Percentiles rank a stretch among this genome's conserved stretches.
phyloP scores from a whole-genome alignment of 2,888 invertebrate genomes.

The Mechanitis mazaeus region DNA sequence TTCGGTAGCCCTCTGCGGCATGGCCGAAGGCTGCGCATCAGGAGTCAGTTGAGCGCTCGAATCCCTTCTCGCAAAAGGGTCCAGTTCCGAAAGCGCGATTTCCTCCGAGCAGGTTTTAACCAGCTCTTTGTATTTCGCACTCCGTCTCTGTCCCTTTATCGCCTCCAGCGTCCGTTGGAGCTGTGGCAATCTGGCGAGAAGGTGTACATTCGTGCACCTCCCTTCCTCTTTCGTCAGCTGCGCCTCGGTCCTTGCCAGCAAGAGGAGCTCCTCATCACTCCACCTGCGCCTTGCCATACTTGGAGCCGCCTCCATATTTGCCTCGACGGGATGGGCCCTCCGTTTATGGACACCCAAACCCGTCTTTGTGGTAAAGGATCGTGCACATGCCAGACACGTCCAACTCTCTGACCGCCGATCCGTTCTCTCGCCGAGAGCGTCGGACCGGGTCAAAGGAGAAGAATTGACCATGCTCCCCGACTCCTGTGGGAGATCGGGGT shows the following conservation, averaged over 20 bases:
- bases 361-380: slow-evolving; percentile 18
- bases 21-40: background rate
- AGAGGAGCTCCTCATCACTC: slow-evolving; percentile 25
- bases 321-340: slow-evolving; percentile 24
- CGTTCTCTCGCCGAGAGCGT: slow-evolving; percentile 7
- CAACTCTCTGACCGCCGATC: slow-evolving; percentile 12
- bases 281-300: slow-evolving; percentile 26
- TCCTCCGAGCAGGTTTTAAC: slow-evolving; percentile 18
- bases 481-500: slow-evolving; percentile 28
- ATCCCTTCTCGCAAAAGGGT: slow-evolving; percentile 17
- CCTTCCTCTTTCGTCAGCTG: slow-evolving; percentile 17
- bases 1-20: slow-evolving; percentile 1
- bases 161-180: slow-evolving; percentile 24
- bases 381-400: slow-evolving; percentile 22
- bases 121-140: slow-evolving; percentile 15
- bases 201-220: slow-evolving; percentile 18
- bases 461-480: slow-evolving; percentile 20
- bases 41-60: slow-evolving; percentile 15
- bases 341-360: slow-evolving; percentile 25
- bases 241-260: slow-evolving; percentile 26
- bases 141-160: slow-evolving; percentile 24
- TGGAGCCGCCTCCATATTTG: slow-evolving; percentile 25
- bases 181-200: slow-evolving; percentile 18
- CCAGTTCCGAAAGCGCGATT: background rate
- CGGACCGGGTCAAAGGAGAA: slow-evolving; percentile 9